Evolutionary conservation across 2,888 invertebrate genomes (phyloP).

Genomic region (Agrochola litura): DNA sequence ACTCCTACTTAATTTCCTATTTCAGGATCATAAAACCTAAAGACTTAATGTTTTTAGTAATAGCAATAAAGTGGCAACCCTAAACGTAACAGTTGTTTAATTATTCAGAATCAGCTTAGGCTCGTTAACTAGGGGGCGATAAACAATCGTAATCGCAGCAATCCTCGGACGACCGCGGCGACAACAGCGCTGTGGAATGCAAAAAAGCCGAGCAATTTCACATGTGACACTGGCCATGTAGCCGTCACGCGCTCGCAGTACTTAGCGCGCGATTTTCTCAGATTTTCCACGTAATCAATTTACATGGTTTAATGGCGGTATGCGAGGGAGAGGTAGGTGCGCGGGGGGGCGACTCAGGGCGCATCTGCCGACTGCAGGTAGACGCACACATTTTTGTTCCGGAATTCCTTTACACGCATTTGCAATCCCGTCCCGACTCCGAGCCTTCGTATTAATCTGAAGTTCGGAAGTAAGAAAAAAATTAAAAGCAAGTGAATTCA

Average conservation of each 20-base stretch:
- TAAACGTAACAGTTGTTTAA: conserved; percentile 64
- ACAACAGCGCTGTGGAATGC: conserved; percentile 79
- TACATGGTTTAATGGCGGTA: conserved; percentile 81
- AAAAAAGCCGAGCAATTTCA: conserved; percentile 79
- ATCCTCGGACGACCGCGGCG: conserved; percentile 74
- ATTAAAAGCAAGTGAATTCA: conserved; percentile 53
- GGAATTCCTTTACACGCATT: conserved; percentile 88
- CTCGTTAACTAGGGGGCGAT: conserved; percentile 73
- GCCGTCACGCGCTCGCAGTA: conserved; percentile 77
- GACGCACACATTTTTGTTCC: conserved; percentile 87
- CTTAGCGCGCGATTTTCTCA: conserved; percentile 86
- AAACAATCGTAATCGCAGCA: conserved; percentile 81
- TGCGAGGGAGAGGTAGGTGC: conserved; percentile 67
- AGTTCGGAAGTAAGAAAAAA: conserved; percentile 66
- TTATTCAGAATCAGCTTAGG: conserved; percentile 66
- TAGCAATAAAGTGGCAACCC: conserved; percentile 48
- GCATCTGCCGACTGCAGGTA: conserved; percentile 84
- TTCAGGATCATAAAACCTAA: conserved; percentile 10
- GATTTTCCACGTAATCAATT: conserved; percentile 89
- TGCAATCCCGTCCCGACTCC: conserved; percentile 84
- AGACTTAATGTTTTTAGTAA: conserved; percentile 21
- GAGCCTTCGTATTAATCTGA: conserved; percentile 62
- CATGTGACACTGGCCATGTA: conserved; percentile 75
- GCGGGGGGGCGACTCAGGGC: conserved; percentile 65
- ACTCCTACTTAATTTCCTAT: conserved; percentile 3